Conservation (phyloP, 1,140 invertebrate species). For the Popillia japonica region DNA sequence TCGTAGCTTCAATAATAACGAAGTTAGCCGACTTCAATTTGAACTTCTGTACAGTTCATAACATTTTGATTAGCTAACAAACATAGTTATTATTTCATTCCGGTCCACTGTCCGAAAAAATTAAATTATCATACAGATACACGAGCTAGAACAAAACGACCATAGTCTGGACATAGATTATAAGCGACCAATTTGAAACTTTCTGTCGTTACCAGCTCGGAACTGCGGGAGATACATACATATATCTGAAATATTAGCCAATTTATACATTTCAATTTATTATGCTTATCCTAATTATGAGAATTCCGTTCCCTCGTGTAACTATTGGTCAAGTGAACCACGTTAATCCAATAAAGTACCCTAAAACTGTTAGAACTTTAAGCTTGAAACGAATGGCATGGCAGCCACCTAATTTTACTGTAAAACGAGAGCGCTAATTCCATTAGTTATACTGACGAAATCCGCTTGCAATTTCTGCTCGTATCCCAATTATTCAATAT, state of each 20-base stretch:
- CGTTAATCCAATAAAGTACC: conserved; percentile 19
- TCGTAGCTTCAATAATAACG: too few species aligned
- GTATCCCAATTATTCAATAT: too few species aligned
- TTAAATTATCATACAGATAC: too few species aligned
- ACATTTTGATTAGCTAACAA: too few species aligned
- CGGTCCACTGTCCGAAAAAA: too few species aligned
- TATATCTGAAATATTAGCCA: conserved; percentile 10
- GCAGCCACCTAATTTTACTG: neutral
- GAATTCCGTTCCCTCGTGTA: neutral
- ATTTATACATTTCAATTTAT: conserved; percentile 29
- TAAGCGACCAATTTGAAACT: neutral
- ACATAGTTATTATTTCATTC: too few species aligned
- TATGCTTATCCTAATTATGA: conserved; percentile 23
- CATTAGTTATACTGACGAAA: neutral
- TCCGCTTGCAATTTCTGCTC: neutral
- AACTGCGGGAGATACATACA: neutral
- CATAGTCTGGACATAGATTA: neutral
- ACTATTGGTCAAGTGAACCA: conserved; percentile 23
- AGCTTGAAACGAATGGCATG: neutral
- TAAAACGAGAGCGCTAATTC: conserved; percentile 1
- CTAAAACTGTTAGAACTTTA: conserved; percentile 22
- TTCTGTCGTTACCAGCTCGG: neutral
- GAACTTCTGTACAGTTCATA: too few species aligned
- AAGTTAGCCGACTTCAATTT: too few species aligned
- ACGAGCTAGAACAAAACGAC: neutral